A percentile compares a stretch with the other conserved stretches of the same genome.
These are phyloP conservation scores for Candoia aspera DNA, from an alignment of 2,113 vertebrate species.

Conservation along the genomic window DNA sequence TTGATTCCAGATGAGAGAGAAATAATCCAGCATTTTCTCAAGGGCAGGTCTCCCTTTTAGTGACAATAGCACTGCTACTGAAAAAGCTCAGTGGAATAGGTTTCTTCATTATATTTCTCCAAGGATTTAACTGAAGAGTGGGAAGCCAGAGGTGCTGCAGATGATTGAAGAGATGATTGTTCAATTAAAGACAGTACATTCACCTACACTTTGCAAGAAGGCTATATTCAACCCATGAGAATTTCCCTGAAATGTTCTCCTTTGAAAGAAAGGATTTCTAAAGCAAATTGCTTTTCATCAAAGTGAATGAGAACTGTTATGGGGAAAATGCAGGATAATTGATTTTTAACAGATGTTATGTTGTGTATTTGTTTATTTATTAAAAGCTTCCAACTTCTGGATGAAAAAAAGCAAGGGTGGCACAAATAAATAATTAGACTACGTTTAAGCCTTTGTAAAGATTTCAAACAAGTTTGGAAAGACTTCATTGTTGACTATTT, in stretches of 20 bases:
- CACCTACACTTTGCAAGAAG: background rate
- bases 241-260: background rate
- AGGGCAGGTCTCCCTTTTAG: background rate
- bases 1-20: background rate
- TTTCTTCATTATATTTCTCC: background rate
- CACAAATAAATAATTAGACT: background rate
- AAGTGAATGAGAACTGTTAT: background rate
- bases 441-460: conserved; percentile 9
- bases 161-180: background rate
- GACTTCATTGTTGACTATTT: background rate
- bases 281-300: conserved; percentile 1
- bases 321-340: background rate
- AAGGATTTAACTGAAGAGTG: background rate
- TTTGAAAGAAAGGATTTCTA: background rate
- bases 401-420: background rate
- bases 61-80: background rate
- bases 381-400: background rate
- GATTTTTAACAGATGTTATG: background rate
- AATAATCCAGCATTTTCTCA: background rate
- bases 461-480: background rate
- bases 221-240: background rate
- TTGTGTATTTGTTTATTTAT: background rate
- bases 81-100: background rate
- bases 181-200: background rate
- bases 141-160: background rate